A percentile compares a stretch with the other conserved stretches of the same genome.
phyloP scores from a whole-genome alignment of 2,888 invertebrate genomes.

The Agrenia bidenticulata region DNA sequence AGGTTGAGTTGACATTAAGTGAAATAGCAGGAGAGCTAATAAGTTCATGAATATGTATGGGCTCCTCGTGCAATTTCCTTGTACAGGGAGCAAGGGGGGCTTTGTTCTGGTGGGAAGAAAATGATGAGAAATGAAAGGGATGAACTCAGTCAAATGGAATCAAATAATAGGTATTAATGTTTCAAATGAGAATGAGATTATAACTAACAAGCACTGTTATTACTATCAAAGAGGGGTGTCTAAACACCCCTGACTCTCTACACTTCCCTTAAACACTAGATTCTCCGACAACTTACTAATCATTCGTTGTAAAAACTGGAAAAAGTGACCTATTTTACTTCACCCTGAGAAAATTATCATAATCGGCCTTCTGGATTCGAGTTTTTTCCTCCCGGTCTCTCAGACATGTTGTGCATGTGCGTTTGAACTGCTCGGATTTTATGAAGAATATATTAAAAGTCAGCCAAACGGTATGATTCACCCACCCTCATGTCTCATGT shows the following conservation, averaged over 20 bases:
- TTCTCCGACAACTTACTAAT: not conserved
- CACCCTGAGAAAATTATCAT: constrained; percentile 11
- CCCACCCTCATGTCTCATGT: too few species aligned
- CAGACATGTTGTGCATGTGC: not conserved
- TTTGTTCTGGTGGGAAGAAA: constrained; percentile 23
- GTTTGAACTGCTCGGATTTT: not conserved
- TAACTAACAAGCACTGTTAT: constrained; percentile 32
- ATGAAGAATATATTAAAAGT: too few species aligned
- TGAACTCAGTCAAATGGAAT: constrained; percentile 45
- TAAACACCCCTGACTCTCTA: constrained; percentile 9
- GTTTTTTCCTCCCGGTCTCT: constrained; percentile 4
- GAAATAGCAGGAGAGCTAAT: constrained; percentile 25
- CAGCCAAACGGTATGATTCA: too few species aligned
- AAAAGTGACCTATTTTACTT: not conserved
- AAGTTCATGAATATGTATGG: constrained; percentile 43
- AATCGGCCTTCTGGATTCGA: constrained; percentile 20
- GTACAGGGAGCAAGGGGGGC: not conserved
- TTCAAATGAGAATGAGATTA: constrained; percentile 49
- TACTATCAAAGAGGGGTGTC: not conserved
- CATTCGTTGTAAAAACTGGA: not conserved
- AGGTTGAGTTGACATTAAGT: constrained; percentile 23
- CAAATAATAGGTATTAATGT: constrained; percentile 50
- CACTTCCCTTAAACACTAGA: not conserved
- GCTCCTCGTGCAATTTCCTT: constrained; percentile 14
- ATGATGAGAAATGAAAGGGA: constrained; percentile 48